Base-by-base conservation (phyloP, 2,113 vertebrate genomes). In the Eulacestoma nigropectus region DNA sequence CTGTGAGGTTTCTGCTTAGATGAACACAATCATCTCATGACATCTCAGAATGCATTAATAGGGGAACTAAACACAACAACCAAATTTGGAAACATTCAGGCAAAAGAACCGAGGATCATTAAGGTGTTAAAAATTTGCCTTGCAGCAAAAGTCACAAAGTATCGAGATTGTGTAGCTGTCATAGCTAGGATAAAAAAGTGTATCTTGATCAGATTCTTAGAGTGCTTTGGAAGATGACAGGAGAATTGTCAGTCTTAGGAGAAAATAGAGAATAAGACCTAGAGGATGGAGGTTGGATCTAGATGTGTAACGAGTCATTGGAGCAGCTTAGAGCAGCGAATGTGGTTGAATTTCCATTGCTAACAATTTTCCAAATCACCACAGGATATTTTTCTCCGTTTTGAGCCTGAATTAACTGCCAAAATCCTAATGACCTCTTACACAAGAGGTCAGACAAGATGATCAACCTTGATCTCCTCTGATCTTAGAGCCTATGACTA, bases 401-500 rank as follows among this genome's bases (percentile, higher is more conserved):
- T 95, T 5, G 10, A 81, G 52, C 33, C 55, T 13, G 64, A 80
- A 81, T 84, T 70, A 84, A 60, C 44, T 96, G 93, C 89, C 95
- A 95, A 85, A 52, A 85, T 39, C 60, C 68, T 62, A 77, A 78
- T 62, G 30, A 50, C 67, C 75, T 94, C 75, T 95, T 95, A 92
- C 30, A 78, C 79, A 95, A 90, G 73, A 89, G 93, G 86, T 90
- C 93, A 95, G 95, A 93, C 83, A 80, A 52, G 91, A 90, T 1
- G 10, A 76, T 90, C 63, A 39, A 0, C 63, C 79, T 33, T 47
- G 42, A 64, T 81, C 50, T 93, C 39, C 72, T 96, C 90, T 90
- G 88, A 73, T 92, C 86, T 86, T 95, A 39, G 55, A 95, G 64
- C 37, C 56, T 77, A 29, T 95, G 95, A 97, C 72, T 96, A 96